Percentiles rank a stretch among this genome's conserved stretches.
Evolutionary conservation across 1,140 invertebrate genomes (phyloP).

Genomic region (Atta colombica): DNA sequence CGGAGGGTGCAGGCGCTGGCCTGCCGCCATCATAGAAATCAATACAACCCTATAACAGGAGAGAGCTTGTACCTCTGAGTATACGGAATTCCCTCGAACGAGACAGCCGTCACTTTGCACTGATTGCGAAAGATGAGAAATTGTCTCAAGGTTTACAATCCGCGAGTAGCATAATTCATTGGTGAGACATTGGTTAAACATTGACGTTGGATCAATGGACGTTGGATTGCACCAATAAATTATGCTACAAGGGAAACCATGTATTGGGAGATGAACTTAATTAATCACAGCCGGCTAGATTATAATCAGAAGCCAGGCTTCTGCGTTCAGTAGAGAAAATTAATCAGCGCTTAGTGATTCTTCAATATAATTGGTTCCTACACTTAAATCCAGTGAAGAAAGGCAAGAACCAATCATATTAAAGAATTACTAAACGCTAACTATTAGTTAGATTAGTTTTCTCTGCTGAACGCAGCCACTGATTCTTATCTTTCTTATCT

Average conservation of each 20-base stretch:
- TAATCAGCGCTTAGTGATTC: no score
- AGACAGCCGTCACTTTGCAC: background rate
- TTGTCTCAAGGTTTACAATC: background rate
- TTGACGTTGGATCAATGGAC: no score
- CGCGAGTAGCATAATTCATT: no score
- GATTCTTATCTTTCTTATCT: background rate
- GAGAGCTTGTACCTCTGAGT: slow-evolving; percentile 61
- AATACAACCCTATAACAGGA: slow-evolving; percentile 77
- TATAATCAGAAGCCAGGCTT: background rate
- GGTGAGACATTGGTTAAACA: no score
- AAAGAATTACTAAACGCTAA: no score
- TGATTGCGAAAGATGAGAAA: background rate
- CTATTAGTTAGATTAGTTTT: no score
- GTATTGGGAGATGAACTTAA: background rate
- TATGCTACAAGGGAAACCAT: background rate
- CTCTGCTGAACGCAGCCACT: no score
- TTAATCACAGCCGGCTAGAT: background rate
- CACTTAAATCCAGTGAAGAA: no score
- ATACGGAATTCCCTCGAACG: slow-evolving; percentile 26
- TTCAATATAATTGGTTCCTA: no score
- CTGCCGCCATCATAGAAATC: slow-evolving; percentile 81
- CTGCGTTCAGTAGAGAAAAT: no score
- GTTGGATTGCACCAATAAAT: no score
- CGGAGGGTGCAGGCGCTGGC: slow-evolving; percentile 76
- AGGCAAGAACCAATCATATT: no score